A percentile compares a stretch with the other conserved stretches of the same genome.
Evolutionary conservation across 2,113 vertebrate genomes (phyloP).

Genomic region (Nymphicus hollandicus): DNA sequence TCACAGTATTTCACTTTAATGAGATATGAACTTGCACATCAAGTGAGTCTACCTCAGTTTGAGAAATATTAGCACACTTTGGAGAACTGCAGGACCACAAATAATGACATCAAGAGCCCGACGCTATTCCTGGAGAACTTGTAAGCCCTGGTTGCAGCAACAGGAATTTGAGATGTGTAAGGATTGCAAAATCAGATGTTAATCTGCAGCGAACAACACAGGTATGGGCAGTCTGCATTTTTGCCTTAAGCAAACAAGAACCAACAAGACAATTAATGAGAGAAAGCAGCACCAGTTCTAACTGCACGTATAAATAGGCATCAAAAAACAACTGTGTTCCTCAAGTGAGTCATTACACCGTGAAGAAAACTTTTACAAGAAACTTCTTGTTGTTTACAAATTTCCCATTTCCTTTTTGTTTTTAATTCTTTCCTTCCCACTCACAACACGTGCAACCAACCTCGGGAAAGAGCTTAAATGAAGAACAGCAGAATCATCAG

Average conservation of each 20-base stretch:
- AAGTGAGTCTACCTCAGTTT: neutral
- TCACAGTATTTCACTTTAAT: constrained; percentile 36
- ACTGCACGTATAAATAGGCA: constrained; percentile 53
- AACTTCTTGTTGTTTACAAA: neutral
- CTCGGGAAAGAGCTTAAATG: neutral
- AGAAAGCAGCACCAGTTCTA: constrained; percentile 46
- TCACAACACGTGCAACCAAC: neutral
- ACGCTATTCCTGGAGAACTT: constrained; percentile 13
- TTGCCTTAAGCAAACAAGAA: constrained; percentile 67
- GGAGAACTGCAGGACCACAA: neutral
- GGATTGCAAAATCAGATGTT: constrained; percentile 54
- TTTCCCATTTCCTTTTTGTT: neutral
- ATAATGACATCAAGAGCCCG: neutral
- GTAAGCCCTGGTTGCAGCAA: neutral
- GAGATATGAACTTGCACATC: constrained; percentile 25
- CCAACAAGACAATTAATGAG: constrained; percentile 53
- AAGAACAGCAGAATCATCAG: neutral
- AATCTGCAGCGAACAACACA: constrained; percentile 38
- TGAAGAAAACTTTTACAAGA: constrained; percentile 29
- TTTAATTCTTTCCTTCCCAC: neutral
- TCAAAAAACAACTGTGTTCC: constrained; percentile 22
- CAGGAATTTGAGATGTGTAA: neutral
- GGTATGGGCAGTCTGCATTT: constrained; percentile 61
- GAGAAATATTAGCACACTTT: constrained; percentile 4
- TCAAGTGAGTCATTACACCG: neutral